phyloP scores from a whole-genome alignment of 2,797 vertebrate genomes.

The Coccyzus lansbergi region DNA sequence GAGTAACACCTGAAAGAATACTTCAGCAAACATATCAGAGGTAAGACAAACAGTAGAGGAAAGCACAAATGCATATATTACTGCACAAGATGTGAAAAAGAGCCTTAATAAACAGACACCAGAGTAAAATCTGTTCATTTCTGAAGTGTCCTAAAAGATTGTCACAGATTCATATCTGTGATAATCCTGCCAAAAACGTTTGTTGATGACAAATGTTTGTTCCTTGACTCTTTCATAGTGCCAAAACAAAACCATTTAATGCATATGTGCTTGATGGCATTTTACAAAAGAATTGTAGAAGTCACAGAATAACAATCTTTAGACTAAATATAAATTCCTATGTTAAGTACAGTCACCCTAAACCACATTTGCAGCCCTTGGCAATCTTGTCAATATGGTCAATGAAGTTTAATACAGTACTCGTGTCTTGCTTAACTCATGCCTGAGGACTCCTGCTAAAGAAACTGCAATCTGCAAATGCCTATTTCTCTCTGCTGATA shows the following conservation, averaged over 20 bases:
- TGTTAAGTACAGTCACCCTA: not conserved
- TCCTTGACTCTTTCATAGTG: not conserved
- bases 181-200: not conserved
- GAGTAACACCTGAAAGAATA: not conserved
- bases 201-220: not conserved
- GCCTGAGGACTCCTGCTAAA: not conserved
- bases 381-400: not conserved
- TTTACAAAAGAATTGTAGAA: not conserved
- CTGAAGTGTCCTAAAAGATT: not conserved
- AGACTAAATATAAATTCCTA: not conserved
- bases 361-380: not conserved
- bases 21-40: not conserved
- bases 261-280: not conserved
- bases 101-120: not conserved
- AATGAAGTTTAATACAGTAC: not conserved
- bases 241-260: not conserved
- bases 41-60: not conserved
- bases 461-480: not conserved
- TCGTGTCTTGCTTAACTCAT: not conserved
- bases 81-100: not conserved
- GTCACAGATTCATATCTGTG: not conserved
- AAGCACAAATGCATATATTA: not conserved
- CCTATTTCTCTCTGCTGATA: not conserved
- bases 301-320: not conserved
- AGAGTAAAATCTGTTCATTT: not conserved